These are phyloP conservation scores for Enteromius unitaeniatus DNA, from an alignment of 2,797 vertebrate species.

Conservation along the genomic window DNA sequence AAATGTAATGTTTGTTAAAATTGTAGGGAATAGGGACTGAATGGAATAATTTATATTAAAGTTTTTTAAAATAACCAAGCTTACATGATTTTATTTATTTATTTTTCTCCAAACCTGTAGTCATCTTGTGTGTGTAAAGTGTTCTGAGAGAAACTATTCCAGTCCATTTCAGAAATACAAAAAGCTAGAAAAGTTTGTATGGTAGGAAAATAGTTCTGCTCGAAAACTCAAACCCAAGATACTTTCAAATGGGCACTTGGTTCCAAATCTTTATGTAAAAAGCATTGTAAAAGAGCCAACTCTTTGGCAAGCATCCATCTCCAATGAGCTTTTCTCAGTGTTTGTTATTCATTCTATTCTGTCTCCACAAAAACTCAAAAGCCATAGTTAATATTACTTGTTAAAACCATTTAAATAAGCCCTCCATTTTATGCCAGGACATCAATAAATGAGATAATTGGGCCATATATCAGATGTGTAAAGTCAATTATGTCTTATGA, in stretches of 20 bases:
- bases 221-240: constrained; percentile 8
- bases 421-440: constrained; percentile 51
- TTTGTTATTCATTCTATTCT: constrained; percentile 42
- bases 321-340: constrained; percentile 14
- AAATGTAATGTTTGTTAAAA: neutral
- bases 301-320: constrained; percentile 13
- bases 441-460: constrained; percentile 58
- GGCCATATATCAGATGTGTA: constrained; percentile 50
- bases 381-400: constrained; percentile 58
- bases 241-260: neutral
- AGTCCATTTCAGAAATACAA: neutral
- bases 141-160: neutral
- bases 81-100: neutral
- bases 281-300: neutral
- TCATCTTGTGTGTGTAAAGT: neutral
- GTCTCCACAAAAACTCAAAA: constrained; percentile 44
- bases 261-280: constrained; percentile 18
- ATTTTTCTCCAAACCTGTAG: neutral
- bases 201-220: neutral
- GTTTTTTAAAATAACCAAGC: neutral
- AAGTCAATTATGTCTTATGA: constrained; percentile 62
- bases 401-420: constrained; percentile 49
- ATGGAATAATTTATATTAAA: neutral
- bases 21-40: neutral
- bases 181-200: neutral